These are phyloP conservation scores for Drosophila seclusa DNA, from an alignment of 2,888 invertebrate species.

Conservation along the genomic window DNA sequence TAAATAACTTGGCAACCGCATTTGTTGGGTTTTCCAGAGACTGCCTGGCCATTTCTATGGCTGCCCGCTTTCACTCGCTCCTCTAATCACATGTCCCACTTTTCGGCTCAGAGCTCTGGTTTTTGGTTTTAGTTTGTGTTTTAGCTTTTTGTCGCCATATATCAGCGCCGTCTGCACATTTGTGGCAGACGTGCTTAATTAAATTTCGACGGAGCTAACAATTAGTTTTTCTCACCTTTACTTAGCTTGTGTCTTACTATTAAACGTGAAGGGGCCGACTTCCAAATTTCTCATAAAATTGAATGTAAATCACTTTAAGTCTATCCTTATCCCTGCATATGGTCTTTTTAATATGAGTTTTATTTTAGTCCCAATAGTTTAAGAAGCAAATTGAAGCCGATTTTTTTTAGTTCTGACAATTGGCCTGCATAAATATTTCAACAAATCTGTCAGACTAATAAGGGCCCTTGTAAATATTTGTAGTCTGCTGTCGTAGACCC, in stretches of 20 bases:
- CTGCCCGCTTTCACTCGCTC: conserved; percentile 38
- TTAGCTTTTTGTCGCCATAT: conserved; percentile 20
- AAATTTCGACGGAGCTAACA: background rate
- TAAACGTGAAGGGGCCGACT: background rate
- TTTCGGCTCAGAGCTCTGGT: conserved; percentile 40
- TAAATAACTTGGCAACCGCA: conserved; percentile 66
- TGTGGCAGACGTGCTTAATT: conserved; percentile 20
- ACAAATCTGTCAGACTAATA: conserved; percentile 39
- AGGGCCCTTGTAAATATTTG: conserved; percentile 47
- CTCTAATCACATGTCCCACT: conserved; percentile 43
- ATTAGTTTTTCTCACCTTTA: background rate
- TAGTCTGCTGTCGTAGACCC: conserved; percentile 36
- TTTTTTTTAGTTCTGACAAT: conserved; percentile 9
- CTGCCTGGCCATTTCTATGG: conserved; percentile 62
- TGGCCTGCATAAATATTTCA: conserved; percentile 37
- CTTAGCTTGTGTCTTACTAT: background rate
- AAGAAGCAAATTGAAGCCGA: too few relatives aligned
- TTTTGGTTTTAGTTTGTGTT: conserved; percentile 12
- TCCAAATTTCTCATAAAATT: background rate
- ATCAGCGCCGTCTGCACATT: conserved; percentile 31
- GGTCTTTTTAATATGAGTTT: background rate
- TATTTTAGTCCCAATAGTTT: background rate
- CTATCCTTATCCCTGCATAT: background rate
- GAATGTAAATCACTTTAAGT: background rate
- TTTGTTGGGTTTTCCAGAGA: conserved; percentile 61